Percentiles rank a stretch among this genome's conserved stretches.
Conservation (phyloP, 2,888 invertebrate species). For the Xylota sylvarum region DNA sequence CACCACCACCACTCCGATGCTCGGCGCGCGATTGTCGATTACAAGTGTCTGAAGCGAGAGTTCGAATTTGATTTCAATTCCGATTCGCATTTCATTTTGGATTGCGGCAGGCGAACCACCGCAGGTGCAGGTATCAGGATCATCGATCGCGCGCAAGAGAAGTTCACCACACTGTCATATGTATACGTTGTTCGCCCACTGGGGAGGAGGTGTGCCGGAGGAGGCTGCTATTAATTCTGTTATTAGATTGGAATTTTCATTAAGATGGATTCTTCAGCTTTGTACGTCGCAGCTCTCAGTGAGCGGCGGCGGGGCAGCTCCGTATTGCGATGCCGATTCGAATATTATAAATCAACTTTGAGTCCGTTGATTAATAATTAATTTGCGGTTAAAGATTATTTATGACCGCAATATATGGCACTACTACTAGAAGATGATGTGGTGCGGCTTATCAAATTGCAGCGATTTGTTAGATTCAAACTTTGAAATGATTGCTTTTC, state of each 20-base stretch:
- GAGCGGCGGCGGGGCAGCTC: neutral
- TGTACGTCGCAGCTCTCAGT: slow-evolving; percentile 29
- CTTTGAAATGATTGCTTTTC: slow-evolving; percentile 11
- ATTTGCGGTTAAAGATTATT: slow-evolving; percentile 81
- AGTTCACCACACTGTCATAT: slow-evolving; percentile 41
- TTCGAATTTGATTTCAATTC: slow-evolving; percentile 74
- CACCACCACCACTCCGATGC: slow-evolving; percentile 13
- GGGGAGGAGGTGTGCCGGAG: slow-evolving; percentile 68
- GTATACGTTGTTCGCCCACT: slow-evolving; percentile 30
- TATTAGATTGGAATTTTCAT: slow-evolving; percentile 77
- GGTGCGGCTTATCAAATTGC: slow-evolving; percentile 44
- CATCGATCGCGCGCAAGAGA: slow-evolving; percentile 60
- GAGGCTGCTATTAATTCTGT: slow-evolving; percentile 74
- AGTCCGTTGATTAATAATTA: slow-evolving; percentile 84
- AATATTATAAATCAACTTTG: slow-evolving; percentile 72
- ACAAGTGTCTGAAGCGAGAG: slow-evolving; percentile 29
- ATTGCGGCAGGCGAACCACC: slow-evolving; percentile 36
- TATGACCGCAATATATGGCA: slow-evolving; percentile 52
- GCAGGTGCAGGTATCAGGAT: slow-evolving; percentile 74
- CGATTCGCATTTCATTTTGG: slow-evolving; percentile 71
- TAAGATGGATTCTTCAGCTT: slow-evolving; percentile 73
- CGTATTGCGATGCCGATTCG: slow-evolving; percentile 45
- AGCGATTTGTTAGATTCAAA: slow-evolving; percentile 50
- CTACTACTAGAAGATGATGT: slow-evolving; percentile 32
- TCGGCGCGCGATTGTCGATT: slow-evolving; percentile 42